These are phyloP conservation scores for Camponotus vicinus DNA, from an alignment of 1,140 invertebrate genomes.

Conservation along the genomic window DNA sequence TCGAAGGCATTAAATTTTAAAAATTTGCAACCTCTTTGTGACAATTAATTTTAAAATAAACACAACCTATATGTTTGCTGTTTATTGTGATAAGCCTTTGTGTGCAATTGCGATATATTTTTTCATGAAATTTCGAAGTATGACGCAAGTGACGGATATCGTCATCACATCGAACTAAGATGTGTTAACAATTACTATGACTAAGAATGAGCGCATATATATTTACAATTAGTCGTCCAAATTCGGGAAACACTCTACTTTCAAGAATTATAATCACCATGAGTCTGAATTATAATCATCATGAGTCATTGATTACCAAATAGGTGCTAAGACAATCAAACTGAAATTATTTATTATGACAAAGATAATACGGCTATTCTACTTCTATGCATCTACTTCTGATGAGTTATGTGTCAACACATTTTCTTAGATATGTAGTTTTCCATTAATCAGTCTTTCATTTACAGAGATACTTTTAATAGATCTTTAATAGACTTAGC, in stretches of 20 bases:
- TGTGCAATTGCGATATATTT: background rate
- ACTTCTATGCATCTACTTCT: background rate
- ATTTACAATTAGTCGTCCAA: constrained; percentile 46
- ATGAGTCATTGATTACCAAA: background rate
- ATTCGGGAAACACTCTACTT: constrained; percentile 33
- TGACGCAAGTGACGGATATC: constrained; percentile 23
- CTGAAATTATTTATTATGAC: background rate
- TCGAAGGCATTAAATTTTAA: background rate
- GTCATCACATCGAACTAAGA: constrained; percentile 12
- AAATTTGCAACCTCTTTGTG: background rate
- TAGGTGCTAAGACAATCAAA: background rate
- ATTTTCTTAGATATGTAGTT: background rate
- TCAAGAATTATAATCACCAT: background rate
- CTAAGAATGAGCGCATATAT: constrained; percentile 31
- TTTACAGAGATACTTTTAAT: background rate
- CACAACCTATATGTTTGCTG: background rate
- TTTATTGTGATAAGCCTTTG: background rate
- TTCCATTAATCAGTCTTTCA: background rate
- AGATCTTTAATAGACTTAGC: background rate
- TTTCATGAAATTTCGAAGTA: background rate
- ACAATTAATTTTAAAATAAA: background rate
- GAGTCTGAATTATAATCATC: background rate
- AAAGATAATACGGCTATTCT: background rate
- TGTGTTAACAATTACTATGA: constrained; percentile 17
- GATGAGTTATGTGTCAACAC: background rate